Conservation (phyloP, 2,113 vertebrate genomes). For the Anoura caudifer region DNA sequence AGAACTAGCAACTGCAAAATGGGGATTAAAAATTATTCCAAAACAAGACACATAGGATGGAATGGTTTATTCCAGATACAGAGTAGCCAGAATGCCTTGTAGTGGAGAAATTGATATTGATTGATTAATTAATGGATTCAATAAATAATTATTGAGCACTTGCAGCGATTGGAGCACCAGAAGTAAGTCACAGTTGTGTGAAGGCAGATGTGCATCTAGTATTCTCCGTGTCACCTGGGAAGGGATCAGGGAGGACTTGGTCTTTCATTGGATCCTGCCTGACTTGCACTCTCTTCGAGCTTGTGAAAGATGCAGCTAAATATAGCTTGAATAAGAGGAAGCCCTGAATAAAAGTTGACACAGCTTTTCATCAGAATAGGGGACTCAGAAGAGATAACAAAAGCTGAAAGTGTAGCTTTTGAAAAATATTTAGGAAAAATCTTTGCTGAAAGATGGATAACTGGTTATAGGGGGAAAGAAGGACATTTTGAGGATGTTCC, state of each 20-base stretch:
- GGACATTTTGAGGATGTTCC: not conserved
- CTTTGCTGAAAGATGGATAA: not conserved
- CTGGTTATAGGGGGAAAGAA: not conserved
- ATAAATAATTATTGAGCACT: not conserved
- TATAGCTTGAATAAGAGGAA: not conserved
- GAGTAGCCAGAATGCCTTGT: not conserved
- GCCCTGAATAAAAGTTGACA: not conserved
- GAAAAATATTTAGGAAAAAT: conserved; percentile 13
- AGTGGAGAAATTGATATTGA: not conserved
- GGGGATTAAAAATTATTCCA: not conserved
- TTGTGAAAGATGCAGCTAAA: not conserved
- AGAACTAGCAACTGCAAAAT: not conserved
- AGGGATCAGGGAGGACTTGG: not conserved
- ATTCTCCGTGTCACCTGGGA: not conserved
- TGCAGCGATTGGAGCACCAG: not conserved
- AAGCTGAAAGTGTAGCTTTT: conserved; percentile 5
- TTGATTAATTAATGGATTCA: not conserved
- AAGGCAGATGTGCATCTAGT: not conserved
- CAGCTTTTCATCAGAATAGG: not conserved
- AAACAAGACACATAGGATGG: not conserved
- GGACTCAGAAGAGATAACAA: not conserved
- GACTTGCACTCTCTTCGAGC: not conserved
- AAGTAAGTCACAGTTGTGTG: not conserved
- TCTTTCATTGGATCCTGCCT: not conserved
- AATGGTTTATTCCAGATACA: not conserved